Base-by-base conservation (phyloP, 2,113 vertebrate genomes). In the Boleophthalmus pectinirostris region DNA sequence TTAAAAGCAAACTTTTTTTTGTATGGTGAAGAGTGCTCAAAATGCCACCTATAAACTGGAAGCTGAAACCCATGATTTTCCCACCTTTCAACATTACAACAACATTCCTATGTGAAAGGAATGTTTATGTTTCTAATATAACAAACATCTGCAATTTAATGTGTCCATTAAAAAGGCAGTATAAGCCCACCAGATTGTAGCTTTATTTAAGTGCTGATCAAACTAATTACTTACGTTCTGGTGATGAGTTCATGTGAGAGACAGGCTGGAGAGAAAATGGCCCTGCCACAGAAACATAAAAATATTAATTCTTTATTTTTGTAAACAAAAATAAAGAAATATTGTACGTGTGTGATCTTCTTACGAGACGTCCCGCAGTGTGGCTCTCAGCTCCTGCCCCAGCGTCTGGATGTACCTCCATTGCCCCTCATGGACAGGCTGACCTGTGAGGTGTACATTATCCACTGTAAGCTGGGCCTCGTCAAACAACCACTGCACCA, bases 401-500 rank as follows among this genome's bases (percentile, higher is more conserved):
- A 98, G 82, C 66, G 94, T 95, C 92, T 98, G 96, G 29, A 99
- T 97, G 90, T 98, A 99, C 53, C 95, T 93, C 96, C 96, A 98
- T 82, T 98, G 96, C 33, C 94, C 95, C 46, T 98, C 96, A 74
- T 96, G 95, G 14, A 98, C 92, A 0, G 95, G 96, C 75, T 96
- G 96, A 1, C 97, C 97, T 0, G 95, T 96, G 74, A 98, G 93
- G 80, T 96, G 96, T 0, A 97, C 92, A 11, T 98, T 99, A 85
- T 97, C 96, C 3, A 95, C 95, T 0, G 95, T 96, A 60, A 99
- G 93, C 92, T 99, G 97, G 13, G 97, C 97, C 79, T 98, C 96
- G 0, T 98, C 97, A 0, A 99, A 99, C 74, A 99, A 92, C 97
- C 97, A 99, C 78, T 98, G 97, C 0, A 97, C 96, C 86, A 99